These are phyloP conservation scores for Mimumesa dahlbomi DNA, from an alignment of 2,888 invertebrate genomes.

Conservation along the genomic window DNA sequence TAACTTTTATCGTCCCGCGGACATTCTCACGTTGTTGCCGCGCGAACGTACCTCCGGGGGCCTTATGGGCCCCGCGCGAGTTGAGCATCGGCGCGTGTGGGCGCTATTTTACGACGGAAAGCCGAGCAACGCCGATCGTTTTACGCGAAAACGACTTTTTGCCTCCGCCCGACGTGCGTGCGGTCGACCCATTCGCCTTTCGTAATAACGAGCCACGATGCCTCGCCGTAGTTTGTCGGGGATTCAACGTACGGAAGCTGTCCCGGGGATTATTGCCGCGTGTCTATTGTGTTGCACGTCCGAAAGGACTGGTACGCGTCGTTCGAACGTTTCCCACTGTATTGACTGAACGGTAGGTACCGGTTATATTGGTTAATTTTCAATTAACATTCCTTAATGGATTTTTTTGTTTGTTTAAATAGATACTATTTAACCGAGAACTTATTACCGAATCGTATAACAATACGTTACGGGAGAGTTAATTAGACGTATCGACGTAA, in stretches of 20 bases:
- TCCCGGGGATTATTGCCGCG: conserved; percentile 50
- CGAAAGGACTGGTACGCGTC: neutral
- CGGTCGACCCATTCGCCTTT: conserved; percentile 63
- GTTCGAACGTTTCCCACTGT: conserved; percentile 14
- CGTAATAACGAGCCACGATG: conserved; percentile 60
- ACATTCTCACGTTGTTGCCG: conserved; percentile 69
- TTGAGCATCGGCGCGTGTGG: conserved; percentile 58
- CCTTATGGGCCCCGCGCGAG: conserved; percentile 18
- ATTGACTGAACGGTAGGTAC: conserved; percentile 19
- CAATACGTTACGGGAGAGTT: conserved; percentile 19
- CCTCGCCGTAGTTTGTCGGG: conserved; percentile 24
- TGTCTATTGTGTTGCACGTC: conserved; percentile 53
- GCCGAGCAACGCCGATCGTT: conserved; percentile 67
- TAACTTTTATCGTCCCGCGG: conserved; percentile 66
- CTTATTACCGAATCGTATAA: conserved; percentile 20
- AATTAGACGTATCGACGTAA: conserved; percentile 26
- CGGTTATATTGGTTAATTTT: conserved; percentile 52
- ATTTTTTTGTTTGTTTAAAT: conserved; percentile 5
- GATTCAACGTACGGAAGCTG: conserved; percentile 45
- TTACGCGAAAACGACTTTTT: conserved; percentile 70
- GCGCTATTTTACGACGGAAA: conserved; percentile 71
- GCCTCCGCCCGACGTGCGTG: conserved; percentile 57
- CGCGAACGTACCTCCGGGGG: conserved; percentile 9
- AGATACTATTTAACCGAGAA: neutral
- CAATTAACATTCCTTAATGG: conserved; percentile 52